A percentile compares a stretch with the other conserved stretches of the same genome.
phyloP scores from a whole-genome alignment of 2,888 invertebrate species.

The Drosophila atripex region DNA sequence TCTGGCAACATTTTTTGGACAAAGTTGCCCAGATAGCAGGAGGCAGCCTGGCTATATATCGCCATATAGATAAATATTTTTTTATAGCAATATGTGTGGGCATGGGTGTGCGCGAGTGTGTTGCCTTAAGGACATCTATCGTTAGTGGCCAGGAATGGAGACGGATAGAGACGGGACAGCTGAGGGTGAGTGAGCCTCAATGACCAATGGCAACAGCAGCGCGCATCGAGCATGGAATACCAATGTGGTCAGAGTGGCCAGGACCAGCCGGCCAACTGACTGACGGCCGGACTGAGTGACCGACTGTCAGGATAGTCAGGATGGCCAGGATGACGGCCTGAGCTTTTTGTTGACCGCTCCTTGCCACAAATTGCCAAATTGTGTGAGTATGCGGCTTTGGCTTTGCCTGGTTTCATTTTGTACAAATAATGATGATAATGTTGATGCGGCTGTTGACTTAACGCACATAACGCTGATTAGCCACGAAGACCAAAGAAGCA shows the following conservation, averaged over 20 bases:
- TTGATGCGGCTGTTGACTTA: conserved; percentile 57
- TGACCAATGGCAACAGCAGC: conserved; percentile 74
- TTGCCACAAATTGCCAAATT: conserved; percentile 73
- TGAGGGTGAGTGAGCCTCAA: conserved; percentile 57
- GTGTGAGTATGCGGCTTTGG: conserved; percentile 33
- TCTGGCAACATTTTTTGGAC: conserved; percentile 63
- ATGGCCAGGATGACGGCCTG: conserved; percentile 18
- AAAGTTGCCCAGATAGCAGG: conserved; percentile 42
- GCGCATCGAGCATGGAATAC: conserved; percentile 70
- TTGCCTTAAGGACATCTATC: conserved; percentile 75
- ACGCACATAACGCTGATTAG: conserved; percentile 68
- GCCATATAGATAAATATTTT: conserved; percentile 70
- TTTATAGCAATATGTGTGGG: conserved; percentile 41
- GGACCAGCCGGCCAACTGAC: conserved; percentile 29
- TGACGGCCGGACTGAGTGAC: conserved; percentile 25
- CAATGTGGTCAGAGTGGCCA: conserved; percentile 73
- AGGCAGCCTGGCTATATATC: conserved; percentile 53
- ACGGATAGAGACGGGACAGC: neutral
- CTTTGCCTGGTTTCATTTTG: conserved; percentile 51
- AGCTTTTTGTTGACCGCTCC: conserved; percentile 47
- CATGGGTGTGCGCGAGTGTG: conserved; percentile 38
- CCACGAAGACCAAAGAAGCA: conserved; percentile 21
- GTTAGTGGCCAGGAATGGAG: conserved; percentile 61
- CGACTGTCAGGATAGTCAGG: conserved; percentile 35
- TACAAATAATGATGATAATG: conserved; percentile 70